phyloP scores from a whole-genome alignment of 2,113 vertebrate genomes.

The Otocyon megalotis region DNA sequence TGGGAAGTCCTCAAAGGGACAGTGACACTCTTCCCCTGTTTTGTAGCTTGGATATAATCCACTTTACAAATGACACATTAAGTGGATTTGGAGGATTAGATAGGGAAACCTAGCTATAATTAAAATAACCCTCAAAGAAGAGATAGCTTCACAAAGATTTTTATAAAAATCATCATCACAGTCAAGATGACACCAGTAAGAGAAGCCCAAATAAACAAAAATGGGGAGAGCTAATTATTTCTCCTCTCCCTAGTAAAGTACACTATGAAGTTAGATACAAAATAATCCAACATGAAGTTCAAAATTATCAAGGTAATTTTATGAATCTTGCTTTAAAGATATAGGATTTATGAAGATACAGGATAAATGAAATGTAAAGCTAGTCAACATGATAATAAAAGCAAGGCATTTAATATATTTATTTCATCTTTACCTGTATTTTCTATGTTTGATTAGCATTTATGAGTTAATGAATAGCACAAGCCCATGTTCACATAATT shows the following conservation, averaged over 20 bases:
- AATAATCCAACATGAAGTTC: background rate
- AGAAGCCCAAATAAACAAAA: background rate
- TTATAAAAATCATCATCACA: background rate
- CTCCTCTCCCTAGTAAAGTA: background rate
- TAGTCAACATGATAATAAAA: slow-evolving; percentile 5
- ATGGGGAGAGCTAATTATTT: background rate
- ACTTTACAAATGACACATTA: background rate
- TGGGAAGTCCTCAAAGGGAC: background rate
- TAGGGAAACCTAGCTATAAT: background rate
- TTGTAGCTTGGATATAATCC: background rate
- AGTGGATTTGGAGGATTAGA: background rate
- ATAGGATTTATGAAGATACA: slow-evolving; percentile 8
- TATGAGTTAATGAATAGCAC: background rate
- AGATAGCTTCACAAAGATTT: background rate
- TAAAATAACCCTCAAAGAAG: slow-evolving; percentile 40
- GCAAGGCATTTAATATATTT: background rate
- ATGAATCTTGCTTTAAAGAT: background rate
- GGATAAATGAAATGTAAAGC: background rate
- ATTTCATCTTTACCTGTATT: background rate
- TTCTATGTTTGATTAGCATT: background rate
- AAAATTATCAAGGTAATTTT: slow-evolving; percentile 28
- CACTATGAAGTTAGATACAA: background rate
- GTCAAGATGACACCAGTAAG: background rate
- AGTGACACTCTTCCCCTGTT: background rate
- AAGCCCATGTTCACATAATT: background rate